A percentile compares a stretch with the other conserved stretches of the same genome.
These are phyloP conservation scores for Coregonus clupeaformis DNA, from an alignment of 2,113 vertebrate genomes.

Conservation along the genomic window DNA sequence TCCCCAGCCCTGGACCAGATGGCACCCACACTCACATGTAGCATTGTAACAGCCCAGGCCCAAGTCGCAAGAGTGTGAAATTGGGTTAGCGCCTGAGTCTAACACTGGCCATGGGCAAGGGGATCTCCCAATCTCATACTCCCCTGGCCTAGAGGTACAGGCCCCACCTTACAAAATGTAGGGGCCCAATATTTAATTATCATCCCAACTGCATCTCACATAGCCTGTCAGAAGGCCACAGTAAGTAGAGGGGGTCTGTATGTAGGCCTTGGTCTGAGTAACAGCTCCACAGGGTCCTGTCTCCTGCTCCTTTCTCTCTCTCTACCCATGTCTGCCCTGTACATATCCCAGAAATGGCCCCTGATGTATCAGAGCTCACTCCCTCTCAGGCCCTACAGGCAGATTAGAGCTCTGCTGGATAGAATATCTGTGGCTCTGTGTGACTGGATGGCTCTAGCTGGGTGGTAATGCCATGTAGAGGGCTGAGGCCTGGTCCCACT, in stretches of 20 bases:
- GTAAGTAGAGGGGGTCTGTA: slow-evolving; percentile 30
- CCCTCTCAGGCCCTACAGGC: slow-evolving; percentile 29
- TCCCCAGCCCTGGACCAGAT: slow-evolving; percentile 74
- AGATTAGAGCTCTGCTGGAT: slow-evolving; percentile 36
- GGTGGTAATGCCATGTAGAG: slow-evolving; percentile 46
- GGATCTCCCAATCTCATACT: slow-evolving; percentile 61
- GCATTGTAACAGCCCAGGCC: slow-evolving; percentile 67
- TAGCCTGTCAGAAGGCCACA: slow-evolving; percentile 49
- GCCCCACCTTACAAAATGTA: slow-evolving; percentile 58
- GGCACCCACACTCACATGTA: slow-evolving; percentile 65
- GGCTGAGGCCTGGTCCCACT: slow-evolving; percentile 39
- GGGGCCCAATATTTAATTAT: slow-evolving; percentile 69
- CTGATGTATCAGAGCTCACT: slow-evolving; percentile 40
- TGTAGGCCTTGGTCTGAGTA: slow-evolving; percentile 25
- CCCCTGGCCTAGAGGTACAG: slow-evolving; percentile 65
- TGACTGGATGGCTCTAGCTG: slow-evolving; percentile 32
- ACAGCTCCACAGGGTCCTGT: slow-evolving; percentile 46
- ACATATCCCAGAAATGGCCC: slow-evolving; percentile 32
- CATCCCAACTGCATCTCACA: slow-evolving; percentile 55
- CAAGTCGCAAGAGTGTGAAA: slow-evolving; percentile 76
- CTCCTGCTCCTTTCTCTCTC: slow-evolving; percentile 8
- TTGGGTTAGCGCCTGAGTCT: slow-evolving; percentile 77
- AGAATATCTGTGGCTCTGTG: slow-evolving; percentile 46
- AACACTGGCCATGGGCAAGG: slow-evolving; percentile 66
- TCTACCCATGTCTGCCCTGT: slow-evolving; percentile 35